These are phyloP conservation scores for Actinia tenebrosa DNA, from an alignment of 64 coral and sea anemone genomes.

Conservation along the genomic window DNA sequence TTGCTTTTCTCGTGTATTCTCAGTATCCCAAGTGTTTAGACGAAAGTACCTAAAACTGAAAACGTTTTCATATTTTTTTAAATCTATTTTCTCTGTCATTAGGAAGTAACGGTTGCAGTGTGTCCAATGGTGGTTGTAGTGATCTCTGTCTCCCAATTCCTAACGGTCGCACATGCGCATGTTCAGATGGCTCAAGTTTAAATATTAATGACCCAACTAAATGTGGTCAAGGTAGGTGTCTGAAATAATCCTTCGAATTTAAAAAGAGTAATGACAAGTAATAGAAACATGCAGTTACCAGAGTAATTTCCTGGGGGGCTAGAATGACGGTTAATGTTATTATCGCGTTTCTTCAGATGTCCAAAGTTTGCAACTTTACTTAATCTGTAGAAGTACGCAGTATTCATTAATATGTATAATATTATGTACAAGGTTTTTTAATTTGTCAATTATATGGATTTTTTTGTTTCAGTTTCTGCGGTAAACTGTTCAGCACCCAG, in stretches of 20 bases:
- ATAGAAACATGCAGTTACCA: too few species aligned
- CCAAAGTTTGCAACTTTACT: too few species aligned
- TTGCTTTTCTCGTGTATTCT: too few species aligned
- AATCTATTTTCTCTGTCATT: not conserved
- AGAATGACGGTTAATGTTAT: too few species aligned
- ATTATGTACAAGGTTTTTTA: too few species aligned
- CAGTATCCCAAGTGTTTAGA: too few species aligned
- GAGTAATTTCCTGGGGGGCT: too few species aligned
- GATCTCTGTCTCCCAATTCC: constrained; percentile 73
- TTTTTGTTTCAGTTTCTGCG: not conserved
- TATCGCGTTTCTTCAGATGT: too few species aligned
- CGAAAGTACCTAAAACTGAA: too few species aligned
- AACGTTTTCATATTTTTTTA: not conserved
- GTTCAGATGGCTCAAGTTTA: not conserved
- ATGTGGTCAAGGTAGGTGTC: not conserved
- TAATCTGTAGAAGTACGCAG: too few species aligned
- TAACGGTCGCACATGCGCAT: not conserved
- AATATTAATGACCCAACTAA: not conserved
- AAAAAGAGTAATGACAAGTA: not conserved
- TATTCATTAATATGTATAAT: too few species aligned
- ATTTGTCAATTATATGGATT: not conserved
- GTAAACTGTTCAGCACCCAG: not conserved
- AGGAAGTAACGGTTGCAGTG: constrained; percentile 77
- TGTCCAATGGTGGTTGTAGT: constrained; percentile 76
- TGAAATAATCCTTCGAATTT: not conserved